Conservation (phyloP, 2,888 invertebrate genomes). For the Epirrhoe alternata region DNA sequence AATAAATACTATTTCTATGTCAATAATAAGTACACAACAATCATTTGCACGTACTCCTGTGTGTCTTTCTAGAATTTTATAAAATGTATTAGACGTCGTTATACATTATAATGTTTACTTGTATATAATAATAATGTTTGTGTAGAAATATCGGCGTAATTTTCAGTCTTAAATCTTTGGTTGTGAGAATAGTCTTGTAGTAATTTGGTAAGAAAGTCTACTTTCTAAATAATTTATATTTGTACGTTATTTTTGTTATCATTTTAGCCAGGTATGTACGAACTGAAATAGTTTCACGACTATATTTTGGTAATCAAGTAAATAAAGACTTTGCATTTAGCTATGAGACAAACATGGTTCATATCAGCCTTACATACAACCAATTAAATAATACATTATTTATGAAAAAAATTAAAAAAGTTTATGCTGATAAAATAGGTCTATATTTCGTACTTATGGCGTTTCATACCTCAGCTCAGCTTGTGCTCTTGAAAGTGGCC, state of each 20-base stretch:
- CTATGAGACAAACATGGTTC: neutral
- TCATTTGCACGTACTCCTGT: neutral
- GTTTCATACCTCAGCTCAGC: conserved; percentile 25
- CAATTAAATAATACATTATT: neutral
- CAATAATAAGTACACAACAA: conserved; percentile 23
- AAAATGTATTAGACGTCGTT: neutral
- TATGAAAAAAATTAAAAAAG: neutral
- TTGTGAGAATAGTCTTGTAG: conserved; percentile 1
- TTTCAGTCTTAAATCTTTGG: conserved; percentile 26
- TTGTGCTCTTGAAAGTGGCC: conserved; percentile 9
- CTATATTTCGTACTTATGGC: conserved; percentile 33
- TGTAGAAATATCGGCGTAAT: neutral
- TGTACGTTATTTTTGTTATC: conserved; percentile 25
- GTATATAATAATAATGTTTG: neutral
- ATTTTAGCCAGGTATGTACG: conserved; percentile 3
- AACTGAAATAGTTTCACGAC: neutral
- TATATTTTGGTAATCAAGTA: neutral
- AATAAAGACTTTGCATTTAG: neutral
- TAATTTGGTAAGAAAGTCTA: neutral
- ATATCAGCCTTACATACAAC: too few species aligned
- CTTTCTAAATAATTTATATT: conserved; percentile 30
- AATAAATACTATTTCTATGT: conserved; percentile 19
- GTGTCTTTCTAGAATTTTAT: neutral
- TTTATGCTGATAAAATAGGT: conserved; percentile 3
- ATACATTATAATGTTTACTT: too few species aligned